phyloP scores from a whole-genome alignment of 2,113 vertebrate species.

The Capreolus pygargus region DNA sequence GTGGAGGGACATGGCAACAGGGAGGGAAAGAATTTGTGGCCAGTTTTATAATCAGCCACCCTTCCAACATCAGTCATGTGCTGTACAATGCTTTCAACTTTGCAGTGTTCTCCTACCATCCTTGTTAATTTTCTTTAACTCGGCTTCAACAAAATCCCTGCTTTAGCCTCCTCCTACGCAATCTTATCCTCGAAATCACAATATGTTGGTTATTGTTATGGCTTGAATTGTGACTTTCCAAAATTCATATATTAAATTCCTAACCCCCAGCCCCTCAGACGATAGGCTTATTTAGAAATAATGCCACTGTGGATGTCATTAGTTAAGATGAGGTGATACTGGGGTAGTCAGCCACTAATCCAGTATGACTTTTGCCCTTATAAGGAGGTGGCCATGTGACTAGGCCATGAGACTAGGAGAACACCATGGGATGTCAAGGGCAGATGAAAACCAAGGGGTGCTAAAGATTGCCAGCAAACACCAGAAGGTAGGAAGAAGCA shows the following conservation, averaged over 20 bases:
- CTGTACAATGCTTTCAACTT: neutral
- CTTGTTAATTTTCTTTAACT: neutral
- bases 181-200: neutral
- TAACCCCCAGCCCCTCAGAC: neutral
- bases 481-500: neutral
- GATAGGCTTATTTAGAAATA: neutral
- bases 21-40: neutral
- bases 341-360: neutral
- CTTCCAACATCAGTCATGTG: neutral
- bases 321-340: neutral
- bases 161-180: neutral
- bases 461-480: neutral
- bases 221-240: neutral
- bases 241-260: neutral
- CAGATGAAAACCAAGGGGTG: neutral
- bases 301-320: neutral
- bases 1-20: neutral
- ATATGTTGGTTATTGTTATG: neutral
- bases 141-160: neutral
- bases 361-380: neutral
- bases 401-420: neutral
- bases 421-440: neutral
- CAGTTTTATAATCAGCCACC: neutral
- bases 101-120: neutral
- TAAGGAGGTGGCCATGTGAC: neutral